Evolutionary conservation across 2,797 vertebrate genomes (phyloP).

Genomic region (Apodemus agrarius): DNA sequence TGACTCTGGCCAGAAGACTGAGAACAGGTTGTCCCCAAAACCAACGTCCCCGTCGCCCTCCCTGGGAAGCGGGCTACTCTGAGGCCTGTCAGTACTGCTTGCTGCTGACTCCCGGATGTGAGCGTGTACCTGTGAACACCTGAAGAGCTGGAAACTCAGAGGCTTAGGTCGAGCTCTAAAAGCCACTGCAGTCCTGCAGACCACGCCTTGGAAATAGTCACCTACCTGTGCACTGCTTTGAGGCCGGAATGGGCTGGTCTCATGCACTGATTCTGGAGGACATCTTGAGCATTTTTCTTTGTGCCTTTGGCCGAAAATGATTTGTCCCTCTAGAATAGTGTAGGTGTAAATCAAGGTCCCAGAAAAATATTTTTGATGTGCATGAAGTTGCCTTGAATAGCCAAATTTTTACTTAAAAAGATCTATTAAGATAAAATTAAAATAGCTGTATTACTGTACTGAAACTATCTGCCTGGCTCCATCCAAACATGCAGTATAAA

Average conservation of each 20-base stretch:
- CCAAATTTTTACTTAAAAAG: constrained; percentile 32
- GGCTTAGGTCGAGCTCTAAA: not conserved
- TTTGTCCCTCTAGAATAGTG: not conserved
- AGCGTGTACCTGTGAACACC: not conserved
- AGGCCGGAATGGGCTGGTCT: not conserved
- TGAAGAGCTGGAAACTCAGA: not conserved
- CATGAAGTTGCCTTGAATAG: not conserved
- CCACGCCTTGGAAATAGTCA: not conserved
- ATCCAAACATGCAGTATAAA: constrained; percentile 54
- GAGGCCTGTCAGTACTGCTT: not conserved
- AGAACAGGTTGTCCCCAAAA: not conserved
- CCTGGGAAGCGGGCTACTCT: not conserved
- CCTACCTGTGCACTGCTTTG: not conserved
- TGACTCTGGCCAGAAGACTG: not conserved
- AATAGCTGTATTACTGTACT: constrained; percentile 59
- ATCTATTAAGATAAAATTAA: constrained; percentile 17
- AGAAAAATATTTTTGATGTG: constrained; percentile 5
- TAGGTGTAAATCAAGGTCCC: not conserved
- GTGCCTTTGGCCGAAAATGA: not conserved
- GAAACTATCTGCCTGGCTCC: constrained; percentile 49
- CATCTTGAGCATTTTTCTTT: not conserved
- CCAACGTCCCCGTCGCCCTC: not conserved
- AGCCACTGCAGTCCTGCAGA: not conserved
- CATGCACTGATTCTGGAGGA: not conserved
- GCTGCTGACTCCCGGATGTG: not conserved